Percentiles rank a stretch among this genome's conserved stretches.
These are phyloP conservation scores for Acipenser transmontanus DNA, from an alignment of 2,797 vertebrate species.

Conservation along the genomic window DNA sequence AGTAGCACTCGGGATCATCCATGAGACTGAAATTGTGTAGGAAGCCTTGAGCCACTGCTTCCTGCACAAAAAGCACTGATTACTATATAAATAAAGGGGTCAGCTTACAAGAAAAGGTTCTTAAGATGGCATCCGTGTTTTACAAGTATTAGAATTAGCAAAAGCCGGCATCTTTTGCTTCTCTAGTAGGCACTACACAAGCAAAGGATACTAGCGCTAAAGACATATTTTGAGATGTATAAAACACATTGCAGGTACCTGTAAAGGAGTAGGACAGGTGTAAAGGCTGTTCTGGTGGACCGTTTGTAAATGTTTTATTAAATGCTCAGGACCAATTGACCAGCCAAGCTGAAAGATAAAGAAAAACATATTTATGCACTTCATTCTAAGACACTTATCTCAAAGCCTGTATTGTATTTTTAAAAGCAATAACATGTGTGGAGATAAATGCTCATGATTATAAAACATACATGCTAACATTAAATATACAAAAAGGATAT, in stretches of 20 bases:
- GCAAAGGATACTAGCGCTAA: not conserved
- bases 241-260: conserved; percentile 48
- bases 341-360: conserved; percentile 77
- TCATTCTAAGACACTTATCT: no score
- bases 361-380: conserved; percentile 17
- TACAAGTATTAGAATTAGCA: not conserved
- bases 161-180: not conserved
- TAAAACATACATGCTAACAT: no score
- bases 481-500: no score
- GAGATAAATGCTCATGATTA: no score
- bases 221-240: conserved; percentile 9
- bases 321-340: conserved; percentile 81
- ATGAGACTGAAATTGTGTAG: conserved; percentile 69
- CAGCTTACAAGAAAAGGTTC: not conserved
- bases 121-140: not conserved
- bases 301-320: conserved; percentile 89
- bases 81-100: conserved; percentile 1
- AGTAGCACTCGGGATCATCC: conserved; percentile 84
- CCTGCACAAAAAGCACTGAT: conserved; percentile 50
- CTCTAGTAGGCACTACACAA: not conserved
- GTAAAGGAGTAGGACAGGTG: conserved; percentile 84
- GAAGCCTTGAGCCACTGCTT: conserved; percentile 83
- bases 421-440: no score
- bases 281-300: conserved; percentile 86
- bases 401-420: no score